Evolutionary conservation across 2,888 invertebrate species (phyloP), one percentile per base, ranked within the genome.

Genomic region (Yponomeuta plumbellus): DNA sequence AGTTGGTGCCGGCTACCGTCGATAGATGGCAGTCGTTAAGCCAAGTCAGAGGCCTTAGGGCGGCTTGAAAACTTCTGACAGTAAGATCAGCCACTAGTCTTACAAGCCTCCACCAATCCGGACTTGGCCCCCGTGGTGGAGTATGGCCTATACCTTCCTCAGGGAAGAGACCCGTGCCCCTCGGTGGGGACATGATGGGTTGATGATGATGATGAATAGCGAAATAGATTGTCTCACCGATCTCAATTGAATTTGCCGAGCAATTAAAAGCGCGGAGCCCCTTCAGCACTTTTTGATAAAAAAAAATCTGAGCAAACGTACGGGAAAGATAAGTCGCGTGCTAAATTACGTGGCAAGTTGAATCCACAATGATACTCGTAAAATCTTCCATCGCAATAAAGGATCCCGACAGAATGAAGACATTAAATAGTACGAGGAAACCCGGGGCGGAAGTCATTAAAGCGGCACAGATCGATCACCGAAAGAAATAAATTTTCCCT

Each of bases 401-500:
- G 59, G 23, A 22, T 40, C n/a, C 63, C 11, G 6, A 5, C 44
- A 20, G 17, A 44, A 44, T 63, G 63, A 63, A 63, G 63, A 63
- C 63, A 63, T 63, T 63, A 63, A 63, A 63, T 20, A 44, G 20
- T 22, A 13, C 20, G 61, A 63, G 44, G 63, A 40, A 63, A 63
- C 34, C 11, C 11, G 20, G 0, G 5, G 44, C 44, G 39, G 64
- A 63, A 39, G 23, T 26, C 23, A 61, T 23, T 21, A 71, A 70
- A 71, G 66, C 66, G 62, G 68, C 66, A 63, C 64, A 68, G 67
- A 71, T 71, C 71, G 71, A 73, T 77, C 78, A 80, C 81, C 79
- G 77, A 71, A 72, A 75, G 73, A 77, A 75, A 81, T 80, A 81
- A 83, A 83, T 81, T 52, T 81, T 83, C 75, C 77, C 75, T 75